Evolutionary conservation across 1,140 invertebrate species (phyloP), one percentile per base, ranked within the genome.

Genomic region (Thaumatotibia leucotreta): DNA sequence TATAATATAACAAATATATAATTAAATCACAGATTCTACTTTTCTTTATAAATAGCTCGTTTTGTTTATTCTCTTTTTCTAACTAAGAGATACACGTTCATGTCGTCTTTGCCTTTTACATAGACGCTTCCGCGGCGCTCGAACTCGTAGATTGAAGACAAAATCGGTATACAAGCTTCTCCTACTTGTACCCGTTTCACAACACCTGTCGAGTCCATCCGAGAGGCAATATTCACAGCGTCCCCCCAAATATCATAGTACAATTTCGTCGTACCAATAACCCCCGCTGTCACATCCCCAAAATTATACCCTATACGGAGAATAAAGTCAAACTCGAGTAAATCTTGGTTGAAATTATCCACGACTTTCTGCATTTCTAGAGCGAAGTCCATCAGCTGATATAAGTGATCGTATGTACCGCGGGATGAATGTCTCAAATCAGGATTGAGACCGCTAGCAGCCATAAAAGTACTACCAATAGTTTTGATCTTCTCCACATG

Each of bases 161-260:
- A 88, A 2, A 95, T 90, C 0, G 92, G 84, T 27, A 97, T 84
- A 75, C 95, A 96, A 39, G 94, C 93, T 76, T 95, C 95, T 1
- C 95, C 95, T 6, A 98, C 94, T 85, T 99, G 98, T 70, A 98
- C 97, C 63, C 95, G 92, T 64, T 97, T 96, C 4, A 94, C 93
- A 0, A 98, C 94, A 0, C 97, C 97, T 0, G 97, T 98, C 0
- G 97, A 98, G 82, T 99, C 98, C 98, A 97, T 99, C 63, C 98
- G 92, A 3, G 96, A 98, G 0, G 98, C 97, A 63, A 99, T 98
- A 89, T 99, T 99, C 0, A 99, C 98, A 0, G 98, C 97, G 89
- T 99, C 98, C 0, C 98, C 98, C 98, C 98, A 99, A 63, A 99
- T 99, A 85, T 99, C 98, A 74, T 99, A 99, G 79, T 98, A 97